phyloP scores from a whole-genome alignment of 2,113 vertebrate genomes.

The Bubo scandiacus region DNA sequence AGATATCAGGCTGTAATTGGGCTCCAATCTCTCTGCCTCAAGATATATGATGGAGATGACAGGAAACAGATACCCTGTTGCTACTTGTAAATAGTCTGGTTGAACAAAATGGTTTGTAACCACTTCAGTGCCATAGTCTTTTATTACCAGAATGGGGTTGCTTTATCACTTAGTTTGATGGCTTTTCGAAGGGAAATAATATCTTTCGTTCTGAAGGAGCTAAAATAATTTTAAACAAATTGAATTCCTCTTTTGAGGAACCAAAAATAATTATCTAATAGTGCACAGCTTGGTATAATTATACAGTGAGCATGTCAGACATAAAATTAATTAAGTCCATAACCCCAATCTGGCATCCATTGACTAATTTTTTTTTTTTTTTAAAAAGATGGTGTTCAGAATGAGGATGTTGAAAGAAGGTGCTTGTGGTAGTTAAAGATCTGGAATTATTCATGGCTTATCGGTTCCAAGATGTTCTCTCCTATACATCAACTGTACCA shows the following conservation, averaged over 20 bases:
- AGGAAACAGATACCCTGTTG: conserved; percentile 90
- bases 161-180: conserved; percentile 15
- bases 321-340: conserved; percentile 25
- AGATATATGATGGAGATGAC: conserved; percentile 92
- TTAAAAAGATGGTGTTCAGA: not conserved
- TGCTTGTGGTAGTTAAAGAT: conserved; percentile 8
- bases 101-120: conserved; percentile 86
- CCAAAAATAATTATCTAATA: conserved; percentile 49
- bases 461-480: not conserved
- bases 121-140: conserved; percentile 74
- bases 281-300: not conserved
- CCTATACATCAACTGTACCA: not conserved
- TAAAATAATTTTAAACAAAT: conserved; percentile 9
- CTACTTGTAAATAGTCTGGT: conserved; percentile 89
- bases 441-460: conserved; percentile 2
- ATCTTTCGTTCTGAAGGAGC: not conserved
- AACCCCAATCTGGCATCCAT: conserved; percentile 1
- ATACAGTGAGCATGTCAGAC: conserved; percentile 5
- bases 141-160: not conserved
- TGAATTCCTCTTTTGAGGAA: conserved; percentile 30
- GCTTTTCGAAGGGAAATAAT: not conserved
- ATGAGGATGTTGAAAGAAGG: not conserved
- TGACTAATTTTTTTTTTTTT: not conserved
- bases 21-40: conserved; percentile 87
- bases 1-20: conserved; percentile 95